Conservation (phyloP, 2,797 vertebrate species). For the Gallirallus australis region DNA sequence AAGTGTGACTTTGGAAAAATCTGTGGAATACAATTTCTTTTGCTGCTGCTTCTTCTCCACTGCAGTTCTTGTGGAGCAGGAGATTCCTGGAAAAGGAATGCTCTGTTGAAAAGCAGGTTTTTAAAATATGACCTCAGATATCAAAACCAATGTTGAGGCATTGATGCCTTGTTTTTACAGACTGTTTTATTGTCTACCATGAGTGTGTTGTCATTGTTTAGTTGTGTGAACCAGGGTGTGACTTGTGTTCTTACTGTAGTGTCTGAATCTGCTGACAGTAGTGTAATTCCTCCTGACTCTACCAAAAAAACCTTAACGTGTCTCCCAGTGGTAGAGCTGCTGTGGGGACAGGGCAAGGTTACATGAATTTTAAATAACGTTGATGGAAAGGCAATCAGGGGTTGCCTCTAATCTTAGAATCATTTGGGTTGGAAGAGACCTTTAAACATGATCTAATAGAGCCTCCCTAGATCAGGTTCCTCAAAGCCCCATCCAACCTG, state of each 20-base stretch:
- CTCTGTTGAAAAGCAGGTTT: background rate
- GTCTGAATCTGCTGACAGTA: background rate
- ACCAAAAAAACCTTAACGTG: background rate
- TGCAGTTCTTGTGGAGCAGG: background rate
- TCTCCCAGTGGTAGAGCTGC: background rate
- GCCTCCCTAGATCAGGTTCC: background rate
- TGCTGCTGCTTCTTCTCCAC: background rate
- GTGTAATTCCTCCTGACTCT: background rate
- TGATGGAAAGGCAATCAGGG: background rate
- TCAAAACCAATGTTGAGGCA: background rate
- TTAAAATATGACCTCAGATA: background rate
- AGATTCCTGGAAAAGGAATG: background rate
- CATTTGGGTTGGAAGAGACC: background rate
- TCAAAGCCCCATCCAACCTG: background rate
- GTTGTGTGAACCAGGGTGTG: background rate
- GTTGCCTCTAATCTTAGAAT: background rate
- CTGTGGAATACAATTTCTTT: background rate
- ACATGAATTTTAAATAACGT: background rate
- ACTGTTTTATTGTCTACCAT: background rate
- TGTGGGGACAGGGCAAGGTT: background rate
- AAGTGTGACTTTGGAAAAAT: background rate
- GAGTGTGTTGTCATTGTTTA: background rate
- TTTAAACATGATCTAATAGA: background rate
- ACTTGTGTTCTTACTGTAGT: background rate
- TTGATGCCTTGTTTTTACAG: background rate